Base-by-base conservation (phyloP, 1,140 invertebrate genomes). In the Papilio aristodemus region DNA sequence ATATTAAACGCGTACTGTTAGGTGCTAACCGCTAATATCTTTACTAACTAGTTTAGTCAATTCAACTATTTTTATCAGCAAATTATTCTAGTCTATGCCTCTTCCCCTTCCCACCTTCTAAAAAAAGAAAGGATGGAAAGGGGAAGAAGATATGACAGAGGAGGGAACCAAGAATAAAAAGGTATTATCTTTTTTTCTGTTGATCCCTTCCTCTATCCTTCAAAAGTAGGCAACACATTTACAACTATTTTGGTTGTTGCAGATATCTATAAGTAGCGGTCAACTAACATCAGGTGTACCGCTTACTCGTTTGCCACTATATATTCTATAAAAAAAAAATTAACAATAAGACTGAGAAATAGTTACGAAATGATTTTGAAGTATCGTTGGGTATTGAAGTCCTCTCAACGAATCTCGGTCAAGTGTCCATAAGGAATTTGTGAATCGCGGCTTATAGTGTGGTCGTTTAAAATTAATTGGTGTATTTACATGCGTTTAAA, bases 1-100 rank as follows among this genome's bases (percentile, higher is more conserved):
- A 74, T 69, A 75, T 74, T 79, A 77, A 78, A 77, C 70, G 76
- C 57, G 36, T 70, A 76, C 69, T 76, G 74, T 67, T 73, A 82
- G 75, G 77, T 75, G 74, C 57, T 79, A 83, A 85, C 74, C 69
- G 76, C 71, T 50, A 69, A 71, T 84, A 78, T 81, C 84, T 78
- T 80, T 63, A 72, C 69, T 76, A 75, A 81, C 78, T 38, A 71
- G 69, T 73, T 67, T 67, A 64, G 25, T 69, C 36, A 39, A 60
- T 69, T 60, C n/a, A 71, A 50, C 69, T 63, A 70, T 43, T 41
- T 76, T 76, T 80, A 80, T 76, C 63, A 66, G 58, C 59, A 70
- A 74, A 76, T 69, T 76, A 78, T 81, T 74, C 71, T 67, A 73
- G 71, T 70, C n/a, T n/a, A n/a, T n/a, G n/a, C n/a, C n/a, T n/a